These are phyloP conservation scores for Actinemys pallida DNA, from an alignment of 2,113 vertebrate genomes.

Conservation along the genomic window DNA sequence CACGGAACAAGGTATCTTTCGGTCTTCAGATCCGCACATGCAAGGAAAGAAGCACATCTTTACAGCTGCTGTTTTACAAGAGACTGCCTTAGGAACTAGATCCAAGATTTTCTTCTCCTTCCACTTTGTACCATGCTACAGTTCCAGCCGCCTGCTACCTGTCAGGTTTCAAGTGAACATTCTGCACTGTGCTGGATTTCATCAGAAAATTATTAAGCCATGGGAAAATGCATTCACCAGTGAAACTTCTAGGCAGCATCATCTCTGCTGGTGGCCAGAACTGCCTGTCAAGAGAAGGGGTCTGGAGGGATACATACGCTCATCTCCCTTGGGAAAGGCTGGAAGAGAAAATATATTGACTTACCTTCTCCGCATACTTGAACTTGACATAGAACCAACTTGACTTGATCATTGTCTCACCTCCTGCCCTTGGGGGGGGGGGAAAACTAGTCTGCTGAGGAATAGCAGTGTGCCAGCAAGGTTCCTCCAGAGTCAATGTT, in stretches of 20 bases:
- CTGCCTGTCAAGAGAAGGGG: not conserved
- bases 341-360: constrained; percentile 57
- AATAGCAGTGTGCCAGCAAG: not conserved
- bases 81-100: not conserved
- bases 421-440: constrained; percentile 23
- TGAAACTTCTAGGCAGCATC: not conserved
- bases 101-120: not conserved
- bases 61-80: not conserved
- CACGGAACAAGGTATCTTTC: not conserved
- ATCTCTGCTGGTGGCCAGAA: not conserved
- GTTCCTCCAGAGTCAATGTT: not conserved
- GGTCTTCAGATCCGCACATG: not conserved
- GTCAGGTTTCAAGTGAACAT: not conserved
- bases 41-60: not conserved
- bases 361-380: constrained; percentile 97
- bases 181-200: not conserved
- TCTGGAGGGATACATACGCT: not conserved
- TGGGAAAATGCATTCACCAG: not conserved
- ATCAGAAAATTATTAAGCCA: not conserved
- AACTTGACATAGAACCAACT: constrained; percentile 99
- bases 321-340: constrained; percentile 9
- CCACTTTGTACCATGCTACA: not conserved
- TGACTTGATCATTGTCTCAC: constrained; percentile 95
- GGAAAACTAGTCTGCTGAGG: not conserved
- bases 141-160: not conserved